A percentile compares a stretch with the other conserved stretches of the same genome.
These are phyloP conservation scores for Mimumesa dahlbomi DNA, from an alignment of 2,888 invertebrate genomes.

Conservation along the genomic window DNA sequence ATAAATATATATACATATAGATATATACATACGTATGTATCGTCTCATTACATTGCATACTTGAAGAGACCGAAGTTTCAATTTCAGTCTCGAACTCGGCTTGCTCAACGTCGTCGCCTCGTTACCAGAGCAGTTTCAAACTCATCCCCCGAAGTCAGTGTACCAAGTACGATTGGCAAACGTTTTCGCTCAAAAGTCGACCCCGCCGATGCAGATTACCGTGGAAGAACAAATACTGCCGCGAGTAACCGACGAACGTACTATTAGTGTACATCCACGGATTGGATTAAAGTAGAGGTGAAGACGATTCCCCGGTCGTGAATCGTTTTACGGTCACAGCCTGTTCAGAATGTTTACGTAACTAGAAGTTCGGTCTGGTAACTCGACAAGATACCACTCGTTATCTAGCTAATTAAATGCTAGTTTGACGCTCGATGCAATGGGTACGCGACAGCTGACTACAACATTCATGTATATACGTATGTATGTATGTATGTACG, in stretches of 20 bases:
- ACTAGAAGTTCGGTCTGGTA: no score
- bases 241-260: not conserved
- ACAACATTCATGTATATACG: no score
- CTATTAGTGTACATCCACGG: no score
- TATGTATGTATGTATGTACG: no score
- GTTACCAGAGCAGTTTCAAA: slow-evolving; percentile 44
- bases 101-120: slow-evolving; percentile 37
- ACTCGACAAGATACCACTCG: no score
- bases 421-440: no score
- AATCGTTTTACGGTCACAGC: no score
- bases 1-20: not conserved
- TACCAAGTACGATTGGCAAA: slow-evolving; percentile 37
- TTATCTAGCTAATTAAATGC: no score
- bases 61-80: slow-evolving; percentile 34
- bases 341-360: no score
- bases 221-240: slow-evolving; percentile 31
- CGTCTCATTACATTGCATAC: slow-evolving; percentile 15
- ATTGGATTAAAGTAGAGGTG: no score
- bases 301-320: no score
- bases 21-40: not conserved
- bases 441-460: no score
- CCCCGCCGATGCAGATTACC: slow-evolving; percentile 31
- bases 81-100: slow-evolving; percentile 43
- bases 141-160: slow-evolving; percentile 32
- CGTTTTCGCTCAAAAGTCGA: slow-evolving; percentile 41